Conservation (phyloP, 2,113 vertebrate genomes). For the Thinocorus orbignyianus region DNA sequence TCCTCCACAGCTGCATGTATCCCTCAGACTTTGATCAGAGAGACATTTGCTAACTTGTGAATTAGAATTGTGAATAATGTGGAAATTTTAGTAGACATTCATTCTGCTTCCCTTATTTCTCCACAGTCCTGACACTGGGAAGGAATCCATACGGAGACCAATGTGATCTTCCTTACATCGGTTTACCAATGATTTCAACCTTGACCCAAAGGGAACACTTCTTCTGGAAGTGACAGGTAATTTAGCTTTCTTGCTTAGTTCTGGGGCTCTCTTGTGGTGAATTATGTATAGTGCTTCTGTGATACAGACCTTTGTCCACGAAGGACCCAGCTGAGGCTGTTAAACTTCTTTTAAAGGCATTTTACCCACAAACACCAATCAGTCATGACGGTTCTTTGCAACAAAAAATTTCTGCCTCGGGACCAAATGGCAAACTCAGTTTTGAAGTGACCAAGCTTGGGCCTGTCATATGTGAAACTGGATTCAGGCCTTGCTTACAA, state of each 20-base stretch:
- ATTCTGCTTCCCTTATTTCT: not conserved
- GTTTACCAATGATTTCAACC: conserved; percentile 71
- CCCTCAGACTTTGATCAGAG: not conserved
- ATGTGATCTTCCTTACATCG: conserved; percentile 16
- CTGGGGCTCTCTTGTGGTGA: conserved; percentile 80
- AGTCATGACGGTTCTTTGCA: not conserved
- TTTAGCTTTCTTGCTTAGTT: conserved; percentile 76
- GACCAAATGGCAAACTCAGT: not conserved
- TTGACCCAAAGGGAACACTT: conserved; percentile 76
- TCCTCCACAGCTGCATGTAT: not conserved
- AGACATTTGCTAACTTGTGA: not conserved
- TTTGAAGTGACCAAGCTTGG: not conserved
- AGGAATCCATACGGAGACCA: not conserved
- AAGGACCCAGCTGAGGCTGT: conserved; percentile 60
- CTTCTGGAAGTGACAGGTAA: conserved; percentile 76
- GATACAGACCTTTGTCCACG: conserved; percentile 66
- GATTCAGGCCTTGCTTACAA: not conserved
- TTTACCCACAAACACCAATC: conserved; percentile 39
- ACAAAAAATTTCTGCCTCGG: not conserved
- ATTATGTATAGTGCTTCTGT: conserved; percentile 78
- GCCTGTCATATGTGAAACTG: not conserved
- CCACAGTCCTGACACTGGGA: not conserved
- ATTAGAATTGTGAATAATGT: conserved; percentile 2
- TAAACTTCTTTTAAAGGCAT: conserved; percentile 66
- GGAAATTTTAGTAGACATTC: not conserved